Conservation (phyloP, 2,113 vertebrate species). For the Oncorhynchus keta region DNA sequence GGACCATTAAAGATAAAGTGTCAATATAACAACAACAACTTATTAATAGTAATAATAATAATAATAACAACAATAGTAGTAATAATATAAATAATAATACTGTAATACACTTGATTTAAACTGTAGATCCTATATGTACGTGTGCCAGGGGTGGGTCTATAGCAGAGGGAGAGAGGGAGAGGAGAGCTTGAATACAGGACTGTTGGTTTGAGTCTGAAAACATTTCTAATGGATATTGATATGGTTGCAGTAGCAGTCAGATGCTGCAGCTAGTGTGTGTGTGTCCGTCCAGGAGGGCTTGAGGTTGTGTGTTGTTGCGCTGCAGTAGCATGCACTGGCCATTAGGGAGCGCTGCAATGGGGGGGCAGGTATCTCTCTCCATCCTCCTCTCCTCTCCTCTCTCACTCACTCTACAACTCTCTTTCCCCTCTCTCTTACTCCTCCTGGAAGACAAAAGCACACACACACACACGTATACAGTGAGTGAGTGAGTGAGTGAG, state of each 20-base stretch:
- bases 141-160: conserved; percentile 32
- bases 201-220: not conserved
- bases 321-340: too few species aligned
- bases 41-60: not conserved
- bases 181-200: not conserved
- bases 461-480: too few species aligned
- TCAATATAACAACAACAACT: conserved; percentile 54
- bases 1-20: conserved; percentile 62
- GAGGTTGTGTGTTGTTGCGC: not conserved
- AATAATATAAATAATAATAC: conserved; percentile 32
- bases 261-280: too few species aligned
- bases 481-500: too few species aligned
- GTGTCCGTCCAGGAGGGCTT: not conserved
- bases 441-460: not conserved
- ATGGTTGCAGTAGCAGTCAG: too few species aligned
- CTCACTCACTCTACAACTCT: not conserved
- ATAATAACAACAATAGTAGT: conserved; percentile 28
- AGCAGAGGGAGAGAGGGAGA: conserved; percentile 17
- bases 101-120: conserved; percentile 30
- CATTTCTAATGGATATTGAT: too few species aligned
- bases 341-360: too few species aligned
- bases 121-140: conserved; percentile 17
- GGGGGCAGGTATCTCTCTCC: conserved; percentile 10
- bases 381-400: conserved; percentile 47
- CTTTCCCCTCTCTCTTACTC: not conserved